Conservation (phyloP, 2,113 vertebrate species). For the sheep (Ovis aries) region ARS-UI_Ramb_v3.0 NC_056058.1:19454501-19455000, state of each 20-base stretch:
- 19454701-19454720: background rate
- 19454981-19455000: background rate
- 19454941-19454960: background rate
- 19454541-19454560: background rate
- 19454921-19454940: background rate
- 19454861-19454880: background rate
- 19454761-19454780: background rate
- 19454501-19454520: background rate
- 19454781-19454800: background rate
- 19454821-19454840: constrained; percentile 15
- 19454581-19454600: background rate
- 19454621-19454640: background rate
- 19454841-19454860: background rate
- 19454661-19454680: background rate
- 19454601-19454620: background rate
- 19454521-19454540: background rate
- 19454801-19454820: background rate
- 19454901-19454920: background rate
- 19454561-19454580: background rate
- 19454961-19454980: background rate
- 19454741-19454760: background rate
- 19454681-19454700: background rate
- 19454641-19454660: background rate
- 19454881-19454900: background rate
- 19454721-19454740: background rate